Evolutionary conservation across 2,888 invertebrate genomes (phyloP), one percentile per base, ranked within the genome.

Genomic region (Colletes collaris): DNA sequence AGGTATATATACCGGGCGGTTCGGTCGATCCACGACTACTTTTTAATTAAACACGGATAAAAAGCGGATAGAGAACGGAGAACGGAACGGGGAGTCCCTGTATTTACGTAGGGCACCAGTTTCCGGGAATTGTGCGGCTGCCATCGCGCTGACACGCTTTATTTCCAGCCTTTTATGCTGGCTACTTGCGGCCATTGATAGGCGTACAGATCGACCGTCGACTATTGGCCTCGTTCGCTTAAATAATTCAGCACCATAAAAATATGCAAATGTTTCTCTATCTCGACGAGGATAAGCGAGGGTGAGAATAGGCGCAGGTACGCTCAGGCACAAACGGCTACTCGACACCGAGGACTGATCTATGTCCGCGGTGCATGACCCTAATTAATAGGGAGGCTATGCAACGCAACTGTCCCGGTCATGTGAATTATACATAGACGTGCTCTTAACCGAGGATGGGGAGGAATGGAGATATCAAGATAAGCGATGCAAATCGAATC

Each of bases 311-410:
- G 60, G 66, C 75, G 65, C 77, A 72, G 81, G 76, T 70, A 80
- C 59, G 77, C 73, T 78, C 74, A 62, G 81, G 64, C 79, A 81
- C 76, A 80, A 82, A 80, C 83, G 82, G 85, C 79, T 84, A 82
- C 79, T 86, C 86, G 83, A 84, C 82, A 81, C 84, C 56, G 85
- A 27, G 88, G 82, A 83, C 87, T 92, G 91, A 92, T 92, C 90
- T 91, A 92, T 90, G 91, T 85, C 84, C 89, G 86, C 87, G 89
- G 91, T 91, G 91, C 91, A 92, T 90, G 92, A 92, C 92, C 92
- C 91, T 92, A 92, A 92, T 92, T 92, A 92, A 92, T 91, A 92
- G 92, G 90, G 90, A 92, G 89, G 87, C 91, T 89, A 91, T 89
- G 92, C 91, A 89, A 92, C 92, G 92, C 92, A 91, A 92, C 92